Base-by-base conservation (phyloP, 2,113 vertebrate genomes). In the Carettochelys insculpta region DNA sequence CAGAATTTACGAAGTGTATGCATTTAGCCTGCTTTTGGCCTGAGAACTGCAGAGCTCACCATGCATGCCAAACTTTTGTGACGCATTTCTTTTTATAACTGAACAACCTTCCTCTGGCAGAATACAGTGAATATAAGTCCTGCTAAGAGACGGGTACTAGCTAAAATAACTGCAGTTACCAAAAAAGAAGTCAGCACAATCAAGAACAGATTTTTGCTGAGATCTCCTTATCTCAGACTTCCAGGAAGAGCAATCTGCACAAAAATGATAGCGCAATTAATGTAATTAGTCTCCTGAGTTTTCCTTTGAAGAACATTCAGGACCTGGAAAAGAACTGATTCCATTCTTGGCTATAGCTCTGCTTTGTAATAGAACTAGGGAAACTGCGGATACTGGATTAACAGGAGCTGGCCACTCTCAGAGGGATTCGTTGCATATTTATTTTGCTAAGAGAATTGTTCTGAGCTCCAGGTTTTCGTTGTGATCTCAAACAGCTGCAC, bases 181-280 rank as follows among this genome's bases (percentile, higher is more conserved):
- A 51, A 61, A 82, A 41, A 52, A 31, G 31, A 43, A 87, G 58
- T 20, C 47, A 1, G 52, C 7, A 27, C 19, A 77, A 50, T 50
- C 48, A 12, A 47, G 29, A 50, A 9, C 17, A 11, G 87, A 51
- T 61, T 50, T 68, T 87, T 61, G 29, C 2, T 11, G 65, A 89
- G 54, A 43, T 85, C 51, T 14, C 8, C 47, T 65, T 25, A 76
- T 0, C 41, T 1, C 5, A 61, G 24, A 25, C 38, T 51, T 52
- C 47, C 38, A 25, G 34, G 17, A 77, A 31, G 11, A 14, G 29
- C 71, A 10, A 24, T 13, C 16, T 85, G 0, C 3, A 3, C 5
- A 12, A 8, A 19, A 48, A 19, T 0, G 41, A n/a, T 3, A 47
- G 4, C 3, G 17, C 34, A 10, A n/a, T 43, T 17, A 47, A 31